Evolutionary conservation across 1,140 invertebrate genomes (phyloP).

Genomic region (Euglossa dilemma): DNA sequence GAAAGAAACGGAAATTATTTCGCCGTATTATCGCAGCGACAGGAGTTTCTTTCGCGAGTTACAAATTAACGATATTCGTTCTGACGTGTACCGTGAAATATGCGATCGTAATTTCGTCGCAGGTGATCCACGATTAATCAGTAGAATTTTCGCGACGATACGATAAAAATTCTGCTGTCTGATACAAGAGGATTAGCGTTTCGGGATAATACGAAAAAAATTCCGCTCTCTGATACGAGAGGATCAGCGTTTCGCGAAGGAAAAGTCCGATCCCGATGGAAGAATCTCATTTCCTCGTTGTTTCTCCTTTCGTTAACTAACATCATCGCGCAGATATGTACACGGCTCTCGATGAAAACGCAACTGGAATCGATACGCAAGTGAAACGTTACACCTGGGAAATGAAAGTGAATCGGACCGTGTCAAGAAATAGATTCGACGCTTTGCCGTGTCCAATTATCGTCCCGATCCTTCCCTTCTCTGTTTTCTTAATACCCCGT

Average conservation of each 20-base stretch:
- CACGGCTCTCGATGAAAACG: not conserved
- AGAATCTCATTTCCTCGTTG: not conserved
- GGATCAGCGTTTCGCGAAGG: not conserved
- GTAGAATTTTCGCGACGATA: not conserved
- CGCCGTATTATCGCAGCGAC: not conserved
- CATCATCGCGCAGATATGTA: not conserved
- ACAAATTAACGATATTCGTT: conserved; percentile 8
- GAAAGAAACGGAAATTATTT: not conserved
- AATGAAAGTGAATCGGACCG: conserved; percentile 1
- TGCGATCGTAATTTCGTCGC: not conserved
- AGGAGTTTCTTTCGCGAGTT: too few species aligned
- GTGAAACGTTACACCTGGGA: conserved; percentile 14
- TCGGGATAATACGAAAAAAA: too few species aligned
- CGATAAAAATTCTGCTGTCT: too few species aligned
- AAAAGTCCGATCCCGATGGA: not conserved
- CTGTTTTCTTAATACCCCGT: not conserved
- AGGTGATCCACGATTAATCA: not conserved
- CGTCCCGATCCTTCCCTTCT: not conserved
- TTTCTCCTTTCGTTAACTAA: not conserved
- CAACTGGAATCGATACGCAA: not conserved
- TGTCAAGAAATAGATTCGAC: conserved; percentile 5
- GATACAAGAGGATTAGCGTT: not conserved
- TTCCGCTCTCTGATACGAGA: too few species aligned
- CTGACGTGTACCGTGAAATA: not conserved
- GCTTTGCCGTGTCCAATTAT: not conserved